A percentile compares a stretch with the other conserved stretches of the same genome.
Evolutionary conservation across 64 coral and sea anemone genomes (phyloP).

Genomic region (Acropora yongei): DNA sequence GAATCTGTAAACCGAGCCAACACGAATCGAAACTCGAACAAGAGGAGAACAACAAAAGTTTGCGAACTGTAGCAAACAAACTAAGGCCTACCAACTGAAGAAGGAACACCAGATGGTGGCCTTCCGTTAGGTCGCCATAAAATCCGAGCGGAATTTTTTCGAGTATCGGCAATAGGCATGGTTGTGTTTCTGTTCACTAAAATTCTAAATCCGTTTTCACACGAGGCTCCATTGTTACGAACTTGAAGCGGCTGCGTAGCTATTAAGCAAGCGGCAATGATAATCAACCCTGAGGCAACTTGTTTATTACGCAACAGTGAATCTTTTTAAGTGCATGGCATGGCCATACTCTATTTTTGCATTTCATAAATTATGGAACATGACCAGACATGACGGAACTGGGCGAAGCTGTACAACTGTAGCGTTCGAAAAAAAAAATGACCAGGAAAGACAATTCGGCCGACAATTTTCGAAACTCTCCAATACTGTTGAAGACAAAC

Average conservation of each 20-base stretch:
- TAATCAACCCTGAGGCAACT: background rate
- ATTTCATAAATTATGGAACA: background rate
- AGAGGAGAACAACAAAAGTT: background rate
- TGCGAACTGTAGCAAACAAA: background rate
- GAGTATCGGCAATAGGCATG: constrained; percentile 18
- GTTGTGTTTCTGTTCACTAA: background rate
- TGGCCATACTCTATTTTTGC: background rate
- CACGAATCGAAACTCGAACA: background rate
- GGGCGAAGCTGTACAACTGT: background rate
- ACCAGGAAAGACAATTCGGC: too few species aligned
- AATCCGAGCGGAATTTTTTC: background rate
- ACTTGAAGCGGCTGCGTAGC: background rate
- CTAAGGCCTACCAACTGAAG: background rate
- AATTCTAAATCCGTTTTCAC: background rate
- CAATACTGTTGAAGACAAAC: too few species aligned
- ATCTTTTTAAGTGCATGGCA: background rate
- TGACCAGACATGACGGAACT: background rate
- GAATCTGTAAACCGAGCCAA: too few species aligned
- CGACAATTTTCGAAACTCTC: too few species aligned
- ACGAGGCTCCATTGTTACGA: constrained; percentile 36
- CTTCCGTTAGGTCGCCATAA: constrained; percentile 21
- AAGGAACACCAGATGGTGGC: background rate
- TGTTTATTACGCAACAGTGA: constrained; percentile 42
- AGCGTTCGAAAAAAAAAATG: background rate
- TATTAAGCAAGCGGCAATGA: background rate